Percentiles rank a stretch among this genome's conserved stretches.
Conservation (phyloP, 2,797 vertebrate species). For the Sibirionetta formosa region DNA sequence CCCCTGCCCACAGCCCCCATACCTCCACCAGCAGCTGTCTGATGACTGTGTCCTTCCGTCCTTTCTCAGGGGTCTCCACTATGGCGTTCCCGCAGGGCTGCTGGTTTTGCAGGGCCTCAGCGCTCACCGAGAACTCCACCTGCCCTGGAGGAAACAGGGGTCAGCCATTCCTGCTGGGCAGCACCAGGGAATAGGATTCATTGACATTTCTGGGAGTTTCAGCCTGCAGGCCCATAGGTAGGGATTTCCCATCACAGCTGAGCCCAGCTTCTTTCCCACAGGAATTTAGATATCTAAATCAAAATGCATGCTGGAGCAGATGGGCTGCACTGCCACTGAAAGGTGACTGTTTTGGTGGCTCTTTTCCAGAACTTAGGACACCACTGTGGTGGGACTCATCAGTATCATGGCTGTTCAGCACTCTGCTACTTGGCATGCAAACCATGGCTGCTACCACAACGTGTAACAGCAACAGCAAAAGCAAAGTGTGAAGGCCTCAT, state of each 20-base stretch:
- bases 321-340: not conserved
- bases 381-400: not conserved
- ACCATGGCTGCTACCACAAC: not conserved
- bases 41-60: conserved; percentile 60
- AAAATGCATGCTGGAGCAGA: not conserved
- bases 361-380: not conserved
- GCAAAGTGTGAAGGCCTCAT: not conserved
- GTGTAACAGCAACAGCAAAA: not conserved
- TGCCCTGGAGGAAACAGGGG: conserved; percentile 37
- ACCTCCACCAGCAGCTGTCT: conserved; percentile 75
- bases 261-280: not conserved
- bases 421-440: not conserved
- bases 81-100: not conserved
- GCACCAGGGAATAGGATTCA: not conserved
- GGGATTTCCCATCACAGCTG: not conserved
- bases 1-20: not conserved
- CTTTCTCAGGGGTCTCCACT: conserved; percentile 41
- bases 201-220: not conserved
- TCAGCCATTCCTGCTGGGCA: not conserved
- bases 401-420: not conserved
- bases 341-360: not conserved
- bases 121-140: conserved; percentile 43
- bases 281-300: not conserved
- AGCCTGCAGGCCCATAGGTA: not conserved
- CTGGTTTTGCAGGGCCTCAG: conserved; percentile 24